These are phyloP conservation scores for Drosophila paramelanica DNA, from an alignment of 2,888 invertebrate genomes.

Conservation along the genomic window DNA sequence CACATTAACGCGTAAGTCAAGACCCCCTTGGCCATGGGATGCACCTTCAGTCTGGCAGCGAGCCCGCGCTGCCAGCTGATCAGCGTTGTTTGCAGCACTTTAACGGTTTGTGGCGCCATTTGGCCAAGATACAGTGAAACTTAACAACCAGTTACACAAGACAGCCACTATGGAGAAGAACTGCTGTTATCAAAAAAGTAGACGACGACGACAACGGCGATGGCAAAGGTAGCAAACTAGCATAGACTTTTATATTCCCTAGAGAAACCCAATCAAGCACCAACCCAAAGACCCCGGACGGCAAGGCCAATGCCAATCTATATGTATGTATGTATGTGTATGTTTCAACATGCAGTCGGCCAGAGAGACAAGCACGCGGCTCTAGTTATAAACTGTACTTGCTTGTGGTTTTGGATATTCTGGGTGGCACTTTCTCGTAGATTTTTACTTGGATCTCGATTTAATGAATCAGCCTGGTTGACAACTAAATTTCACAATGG, in stretches of 20 bases:
- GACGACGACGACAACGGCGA: slow-evolving; percentile 2
- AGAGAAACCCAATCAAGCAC: background rate
- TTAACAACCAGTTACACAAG: slow-evolving; percentile 14
- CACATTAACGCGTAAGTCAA: slow-evolving; percentile 89
- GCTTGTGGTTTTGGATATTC: slow-evolving; percentile 12
- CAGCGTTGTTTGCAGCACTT: slow-evolving; percentile 37
- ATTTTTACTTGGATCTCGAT: background rate
- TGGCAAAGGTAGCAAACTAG: background rate
- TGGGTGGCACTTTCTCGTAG: slow-evolving; percentile 2
- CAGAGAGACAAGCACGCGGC: slow-evolving; percentile 9
- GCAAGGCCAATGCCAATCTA: slow-evolving; percentile 35
- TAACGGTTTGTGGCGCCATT: slow-evolving; percentile 43
- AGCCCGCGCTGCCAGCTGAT: slow-evolving; percentile 48
- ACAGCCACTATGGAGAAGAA: slow-evolving; percentile 13
- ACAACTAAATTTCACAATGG: slow-evolving; percentile 48
- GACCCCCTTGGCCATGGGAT: slow-evolving; percentile 87
- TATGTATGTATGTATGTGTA: slow-evolving; percentile 2
- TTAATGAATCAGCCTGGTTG: background rate
- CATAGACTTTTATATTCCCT: background rate
- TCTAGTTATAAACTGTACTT: slow-evolving; percentile 21
- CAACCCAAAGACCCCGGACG: slow-evolving; percentile 2
- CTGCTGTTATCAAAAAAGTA: slow-evolving; percentile 1
- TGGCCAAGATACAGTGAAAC: background rate
- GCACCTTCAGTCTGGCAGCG: slow-evolving; percentile 49
- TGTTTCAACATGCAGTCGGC: slow-evolving; percentile 9